Conservation (phyloP, 1,140 invertebrate genomes). For the Drosophila orosa region DNA sequence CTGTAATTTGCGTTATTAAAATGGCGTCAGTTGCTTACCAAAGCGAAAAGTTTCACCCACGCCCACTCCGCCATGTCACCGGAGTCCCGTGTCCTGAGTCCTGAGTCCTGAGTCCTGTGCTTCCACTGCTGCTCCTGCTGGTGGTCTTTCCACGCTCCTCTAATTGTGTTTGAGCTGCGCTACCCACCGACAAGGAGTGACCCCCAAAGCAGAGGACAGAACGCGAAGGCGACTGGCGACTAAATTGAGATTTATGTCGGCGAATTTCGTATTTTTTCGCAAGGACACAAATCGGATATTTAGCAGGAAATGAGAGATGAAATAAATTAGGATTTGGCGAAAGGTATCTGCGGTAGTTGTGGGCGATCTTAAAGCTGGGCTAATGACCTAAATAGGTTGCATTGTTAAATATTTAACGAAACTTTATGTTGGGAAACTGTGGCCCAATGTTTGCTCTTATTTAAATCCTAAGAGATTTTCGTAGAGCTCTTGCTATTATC, state of each 20-base stretch:
- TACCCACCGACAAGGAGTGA: conserved; percentile 14
- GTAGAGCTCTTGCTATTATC: not conserved
- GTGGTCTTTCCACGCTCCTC: conserved; percentile 34
- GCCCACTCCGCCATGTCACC: conserved; percentile 25
- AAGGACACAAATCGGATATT: conserved; percentile 17
- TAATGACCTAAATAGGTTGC: not conserved
- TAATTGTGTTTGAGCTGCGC: conserved; percentile 60
- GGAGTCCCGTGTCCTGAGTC: conserved; percentile 8
- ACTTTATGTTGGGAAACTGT: not conserved
- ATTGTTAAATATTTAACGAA: not conserved
- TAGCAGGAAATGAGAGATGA: conserved; percentile 10
- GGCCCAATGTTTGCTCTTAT: not conserved
- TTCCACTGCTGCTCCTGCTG: conserved; percentile 2
- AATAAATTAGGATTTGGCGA: conserved; percentile 9
- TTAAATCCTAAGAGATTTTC: not conserved
- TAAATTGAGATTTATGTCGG: conserved; percentile 42
- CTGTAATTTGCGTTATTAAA: conserved; percentile 80
- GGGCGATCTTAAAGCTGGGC: not conserved
- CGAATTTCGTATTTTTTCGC: conserved; percentile 25
- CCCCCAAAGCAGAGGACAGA: conserved; percentile 3
- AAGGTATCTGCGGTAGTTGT: conserved; percentile 5
- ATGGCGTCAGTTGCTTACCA: conserved; percentile 78
- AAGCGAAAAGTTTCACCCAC: conserved; percentile 58
- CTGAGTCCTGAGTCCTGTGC: conserved; percentile 10
- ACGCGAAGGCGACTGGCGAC: conserved; percentile 8